These are phyloP conservation scores for Neodiprion virginianus DNA, from an alignment of 1,140 invertebrate species.

Conservation along the genomic window DNA sequence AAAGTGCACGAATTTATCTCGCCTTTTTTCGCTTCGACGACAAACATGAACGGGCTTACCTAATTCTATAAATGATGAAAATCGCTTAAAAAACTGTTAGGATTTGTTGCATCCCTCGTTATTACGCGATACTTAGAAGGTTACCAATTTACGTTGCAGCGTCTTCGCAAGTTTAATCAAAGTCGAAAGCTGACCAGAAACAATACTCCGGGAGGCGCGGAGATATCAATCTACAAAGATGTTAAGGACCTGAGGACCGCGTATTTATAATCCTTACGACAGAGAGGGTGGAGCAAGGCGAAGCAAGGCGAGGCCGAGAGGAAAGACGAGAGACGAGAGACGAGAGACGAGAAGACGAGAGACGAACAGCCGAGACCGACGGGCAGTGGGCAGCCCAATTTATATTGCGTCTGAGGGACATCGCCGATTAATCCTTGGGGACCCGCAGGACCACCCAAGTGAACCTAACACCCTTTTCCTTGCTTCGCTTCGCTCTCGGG, in stretches of 20 bases:
- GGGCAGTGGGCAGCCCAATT: constrained; percentile 46
- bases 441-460: constrained; percentile 58
- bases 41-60: no score
- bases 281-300: constrained; percentile 42
- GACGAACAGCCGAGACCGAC: neutral
- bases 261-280: constrained; percentile 56
- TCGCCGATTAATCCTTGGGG: constrained; percentile 57
- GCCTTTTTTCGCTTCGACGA: no score
- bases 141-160: constrained; percentile 23
- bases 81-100: no score
- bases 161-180: constrained; percentile 49
- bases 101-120: no score
- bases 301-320: constrained; percentile 25
- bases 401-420: constrained; percentile 54
- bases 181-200: constrained; percentile 48
- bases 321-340: constrained; percentile 18
- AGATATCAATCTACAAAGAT: constrained; percentile 59
- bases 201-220: constrained; percentile 45
- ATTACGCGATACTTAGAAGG: no score
- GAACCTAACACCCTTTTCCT: constrained; percentile 55
- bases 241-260: constrained; percentile 49
- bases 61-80: no score
- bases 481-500: constrained; percentile 37
- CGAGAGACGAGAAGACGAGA: constrained; percentile 25
- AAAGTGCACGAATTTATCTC: no score